phyloP scores from a whole-genome alignment of 2,888 invertebrate genomes.

The Flabesymbios commensalis region DNA sequence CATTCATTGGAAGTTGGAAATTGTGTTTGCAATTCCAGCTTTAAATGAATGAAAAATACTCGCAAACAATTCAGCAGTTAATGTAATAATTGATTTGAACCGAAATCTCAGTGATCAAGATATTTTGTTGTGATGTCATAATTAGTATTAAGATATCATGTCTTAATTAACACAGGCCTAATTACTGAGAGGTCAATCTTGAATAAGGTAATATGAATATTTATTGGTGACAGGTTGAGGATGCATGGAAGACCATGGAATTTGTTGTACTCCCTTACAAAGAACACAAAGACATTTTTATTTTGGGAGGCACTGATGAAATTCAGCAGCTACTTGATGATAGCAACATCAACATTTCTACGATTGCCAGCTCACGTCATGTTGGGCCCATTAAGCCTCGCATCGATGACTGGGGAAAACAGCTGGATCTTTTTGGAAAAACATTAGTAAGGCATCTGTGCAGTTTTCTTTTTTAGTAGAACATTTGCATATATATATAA shows the following conservation, averaged over 20 bases:
- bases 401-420: slow-evolving; percentile 81
- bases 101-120: too few species aligned
- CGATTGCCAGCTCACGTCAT: slow-evolving; percentile 83
- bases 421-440: slow-evolving; percentile 77
- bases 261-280: slow-evolving; percentile 78
- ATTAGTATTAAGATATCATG: too few species aligned
- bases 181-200: too few species aligned
- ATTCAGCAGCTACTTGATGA: slow-evolving; percentile 82
- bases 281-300: slow-evolving; percentile 80
- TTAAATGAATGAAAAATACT: too few species aligned
- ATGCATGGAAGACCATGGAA: slow-evolving; percentile 80
- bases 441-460: slow-evolving; percentile 72
- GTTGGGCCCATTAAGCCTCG: slow-evolving; percentile 81
- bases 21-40: too few species aligned
- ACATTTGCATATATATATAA: too few species aligned
- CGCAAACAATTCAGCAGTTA: too few species aligned
- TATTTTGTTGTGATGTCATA: too few species aligned
- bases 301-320: slow-evolving; percentile 84
- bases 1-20: too few species aligned
- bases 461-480: too few species aligned
- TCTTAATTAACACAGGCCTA: too few species aligned
- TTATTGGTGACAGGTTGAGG: slow-evolving; percentile 71
- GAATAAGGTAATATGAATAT: background rate
- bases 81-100: too few species aligned
- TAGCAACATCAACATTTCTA: slow-evolving; percentile 82